These are phyloP conservation scores for Karalla daura DNA, from an alignment of 2,797 vertebrate species.

Conservation along the genomic window DNA sequence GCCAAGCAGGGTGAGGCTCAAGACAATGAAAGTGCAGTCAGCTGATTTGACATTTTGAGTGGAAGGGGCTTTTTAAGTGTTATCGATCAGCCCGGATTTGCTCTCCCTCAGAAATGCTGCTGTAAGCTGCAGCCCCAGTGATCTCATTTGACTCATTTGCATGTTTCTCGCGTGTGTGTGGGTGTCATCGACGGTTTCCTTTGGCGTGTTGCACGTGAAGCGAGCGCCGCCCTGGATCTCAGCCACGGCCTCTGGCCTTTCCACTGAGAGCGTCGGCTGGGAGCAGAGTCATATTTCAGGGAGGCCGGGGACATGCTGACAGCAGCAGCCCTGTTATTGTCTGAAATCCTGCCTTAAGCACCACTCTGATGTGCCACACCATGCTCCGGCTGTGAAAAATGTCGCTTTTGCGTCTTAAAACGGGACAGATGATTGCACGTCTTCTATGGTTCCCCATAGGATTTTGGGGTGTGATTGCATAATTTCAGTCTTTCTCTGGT, in stretches of 20 bases:
- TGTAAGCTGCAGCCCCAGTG: background rate
- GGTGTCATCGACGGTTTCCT: conserved; percentile 4
- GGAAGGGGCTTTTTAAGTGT: background rate
- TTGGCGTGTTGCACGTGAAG: conserved; percentile 19
- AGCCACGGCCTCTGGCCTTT: conserved; percentile 49
- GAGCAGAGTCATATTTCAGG: conserved; percentile 63
- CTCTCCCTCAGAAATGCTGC: background rate
- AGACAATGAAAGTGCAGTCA: background rate
- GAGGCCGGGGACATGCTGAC: conserved; percentile 59
- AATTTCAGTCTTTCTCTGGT: conserved; percentile 18
- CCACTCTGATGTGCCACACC: conserved; percentile 63
- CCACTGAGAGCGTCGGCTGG: conserved; percentile 42
- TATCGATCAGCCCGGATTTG: background rate
- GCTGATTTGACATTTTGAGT: background rate
- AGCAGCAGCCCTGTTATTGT: conserved; percentile 73
- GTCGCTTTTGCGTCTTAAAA: conserved; percentile 39
- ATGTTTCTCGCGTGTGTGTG: background rate
- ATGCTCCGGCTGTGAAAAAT: conserved; percentile 61
- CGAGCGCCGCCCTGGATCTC: conserved; percentile 15
- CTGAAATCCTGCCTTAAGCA: conserved; percentile 65
- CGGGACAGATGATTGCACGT: conserved; percentile 59
- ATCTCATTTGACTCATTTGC: background rate
- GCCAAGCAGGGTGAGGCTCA: conserved; percentile 22
- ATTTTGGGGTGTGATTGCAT: conserved; percentile 46
- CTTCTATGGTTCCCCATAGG: conserved; percentile 42